Percentiles rank a stretch among this genome's conserved stretches.
These are phyloP conservation scores for Hermaeophaga mercurialis DNA, from an alignment of 2,888 invertebrate genomes.

Conservation along the genomic window DNA sequence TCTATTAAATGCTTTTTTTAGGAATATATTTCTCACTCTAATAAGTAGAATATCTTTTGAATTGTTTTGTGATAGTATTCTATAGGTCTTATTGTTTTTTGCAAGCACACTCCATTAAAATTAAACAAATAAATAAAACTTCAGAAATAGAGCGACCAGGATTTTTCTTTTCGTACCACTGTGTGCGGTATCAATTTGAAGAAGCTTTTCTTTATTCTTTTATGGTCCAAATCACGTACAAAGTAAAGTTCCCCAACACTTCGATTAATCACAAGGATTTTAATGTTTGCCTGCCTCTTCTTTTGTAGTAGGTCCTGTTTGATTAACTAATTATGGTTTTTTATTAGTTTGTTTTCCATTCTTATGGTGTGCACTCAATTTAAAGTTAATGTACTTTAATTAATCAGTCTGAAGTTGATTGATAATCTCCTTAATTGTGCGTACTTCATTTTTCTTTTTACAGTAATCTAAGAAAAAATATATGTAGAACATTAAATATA, in stretches of 20 bases:
- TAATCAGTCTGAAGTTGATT: slow-evolving; percentile 6
- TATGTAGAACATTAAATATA: too few relatives aligned
- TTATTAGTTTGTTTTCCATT: slow-evolving; percentile 4
- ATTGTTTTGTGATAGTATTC: too few relatives aligned
- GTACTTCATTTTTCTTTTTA: too few relatives aligned
- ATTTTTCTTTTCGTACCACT: neutral
- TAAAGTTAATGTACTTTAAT: neutral
- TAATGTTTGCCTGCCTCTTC: slow-evolving; percentile 21
- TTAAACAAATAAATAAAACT: too few relatives aligned
- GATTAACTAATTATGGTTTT: slow-evolving; percentile 23
- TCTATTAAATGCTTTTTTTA: too few relatives aligned
- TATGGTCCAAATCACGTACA: slow-evolving; percentile 37
- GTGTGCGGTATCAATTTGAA: slow-evolving; percentile 34
- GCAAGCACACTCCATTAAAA: too few relatives aligned
- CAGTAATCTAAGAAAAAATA: too few relatives aligned
- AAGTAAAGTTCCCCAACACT: slow-evolving; percentile 31
- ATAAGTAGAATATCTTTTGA: too few relatives aligned
- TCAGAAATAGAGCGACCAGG: too few relatives aligned
- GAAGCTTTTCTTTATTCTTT: slow-evolving; percentile 36
- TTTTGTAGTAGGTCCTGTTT: slow-evolving; percentile 22
- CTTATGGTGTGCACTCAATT: slow-evolving; percentile 1
- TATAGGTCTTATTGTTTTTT: too few relatives aligned
- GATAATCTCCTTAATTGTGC: neutral
- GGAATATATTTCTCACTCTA: too few relatives aligned
- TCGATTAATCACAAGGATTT: slow-evolving; percentile 39